Conservation (phyloP, 1,140 invertebrate species). For the Phocides pigmalion region DNA sequence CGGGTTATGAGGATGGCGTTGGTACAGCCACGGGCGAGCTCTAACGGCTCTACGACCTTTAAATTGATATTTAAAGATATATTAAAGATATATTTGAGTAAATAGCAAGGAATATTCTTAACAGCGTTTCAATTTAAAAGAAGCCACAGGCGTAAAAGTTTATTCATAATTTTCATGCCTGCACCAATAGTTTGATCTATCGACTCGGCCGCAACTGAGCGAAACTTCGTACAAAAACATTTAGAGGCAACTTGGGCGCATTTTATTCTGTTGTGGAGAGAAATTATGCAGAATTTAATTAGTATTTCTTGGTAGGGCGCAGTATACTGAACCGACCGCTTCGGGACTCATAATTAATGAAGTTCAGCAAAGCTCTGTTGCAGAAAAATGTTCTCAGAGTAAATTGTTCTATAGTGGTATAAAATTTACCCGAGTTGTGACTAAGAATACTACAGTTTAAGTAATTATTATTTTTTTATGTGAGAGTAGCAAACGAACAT, state of each 20-base stretch:
- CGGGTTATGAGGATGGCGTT: too few relatives aligned
- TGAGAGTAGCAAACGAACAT: too few relatives aligned
- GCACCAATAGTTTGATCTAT: conserved; percentile 15
- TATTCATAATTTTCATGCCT: neutral
- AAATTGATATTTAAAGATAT: too few relatives aligned
- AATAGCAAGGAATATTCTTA: too few relatives aligned
- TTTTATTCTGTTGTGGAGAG: conserved; percentile 41
- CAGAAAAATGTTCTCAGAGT: conserved; percentile 19
- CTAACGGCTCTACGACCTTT: neutral
- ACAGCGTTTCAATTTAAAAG: neutral
- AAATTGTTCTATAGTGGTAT: conserved; percentile 4
- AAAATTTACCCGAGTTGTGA: neutral
- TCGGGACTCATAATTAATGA: conserved; percentile 37
- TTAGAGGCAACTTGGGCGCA: conserved; percentile 30
- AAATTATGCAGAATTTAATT: conserved; percentile 49
- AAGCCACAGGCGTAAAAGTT: neutral
- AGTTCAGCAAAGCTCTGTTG: conserved; percentile 22
- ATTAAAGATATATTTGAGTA: too few relatives aligned
- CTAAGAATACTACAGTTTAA: too few relatives aligned
- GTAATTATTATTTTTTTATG: too few relatives aligned
- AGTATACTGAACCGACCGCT: conserved; percentile 35
- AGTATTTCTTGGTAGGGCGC: conserved; percentile 37
- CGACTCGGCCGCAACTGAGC: neutral
- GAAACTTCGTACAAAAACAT: conserved; percentile 27
- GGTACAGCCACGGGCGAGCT: too few relatives aligned